phyloP scores from a whole-genome alignment of 2,797 vertebrate genomes.

The Pseudochirops corinnae region DNA sequence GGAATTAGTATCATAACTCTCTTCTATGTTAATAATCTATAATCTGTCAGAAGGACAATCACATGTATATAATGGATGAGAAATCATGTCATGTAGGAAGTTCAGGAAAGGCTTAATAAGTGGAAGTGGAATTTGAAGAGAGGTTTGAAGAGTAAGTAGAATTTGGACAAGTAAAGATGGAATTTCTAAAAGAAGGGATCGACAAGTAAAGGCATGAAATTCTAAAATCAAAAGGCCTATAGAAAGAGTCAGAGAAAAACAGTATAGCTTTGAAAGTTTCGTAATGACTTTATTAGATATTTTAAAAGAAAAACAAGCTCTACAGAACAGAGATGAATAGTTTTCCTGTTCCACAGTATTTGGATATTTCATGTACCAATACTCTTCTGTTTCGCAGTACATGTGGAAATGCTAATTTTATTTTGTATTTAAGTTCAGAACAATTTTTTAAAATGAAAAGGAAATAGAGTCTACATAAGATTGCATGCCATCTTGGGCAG shows the following conservation, averaged over 20 bases:
- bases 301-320: not conserved
- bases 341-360: not conserved
- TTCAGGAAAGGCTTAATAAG: not conserved
- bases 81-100: not conserved
- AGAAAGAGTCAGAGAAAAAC: not conserved
- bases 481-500: too few species aligned
- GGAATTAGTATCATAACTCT: not conserved
- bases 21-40: not conserved
- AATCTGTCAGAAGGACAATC: not conserved
- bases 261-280: not conserved
- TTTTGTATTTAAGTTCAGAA: not conserved
- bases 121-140: not conserved
- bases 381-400: not conserved
- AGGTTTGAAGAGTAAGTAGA: not conserved
- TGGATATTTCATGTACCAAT: not conserved
- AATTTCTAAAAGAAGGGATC: not conserved
- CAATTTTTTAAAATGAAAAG: not conserved
- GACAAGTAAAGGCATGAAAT: not conserved
- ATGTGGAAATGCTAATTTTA: not conserved
- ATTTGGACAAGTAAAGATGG: not conserved
- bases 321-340: not conserved
- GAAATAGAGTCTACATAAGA: too few species aligned
- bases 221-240: not conserved
- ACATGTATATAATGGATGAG: not conserved
- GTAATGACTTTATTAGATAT: not conserved